A percentile compares a stretch with the other conserved stretches of the same genome.
Conservation (phyloP, 92 coral and sea anemone genomes). For the Nematostella vectensis region DNA sequence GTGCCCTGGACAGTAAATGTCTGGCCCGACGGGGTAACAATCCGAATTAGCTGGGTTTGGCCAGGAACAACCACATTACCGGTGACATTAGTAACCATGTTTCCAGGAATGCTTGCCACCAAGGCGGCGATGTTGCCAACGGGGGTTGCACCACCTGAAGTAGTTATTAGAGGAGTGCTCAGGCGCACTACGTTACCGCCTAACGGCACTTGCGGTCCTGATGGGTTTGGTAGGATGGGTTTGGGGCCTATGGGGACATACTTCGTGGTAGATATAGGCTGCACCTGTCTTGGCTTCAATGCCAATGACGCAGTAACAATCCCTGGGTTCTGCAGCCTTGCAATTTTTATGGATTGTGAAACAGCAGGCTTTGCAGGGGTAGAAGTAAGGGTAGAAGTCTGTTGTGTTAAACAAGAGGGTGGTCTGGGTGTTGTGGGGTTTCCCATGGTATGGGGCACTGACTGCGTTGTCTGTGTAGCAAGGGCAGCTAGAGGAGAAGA, state of each 20-base stretch:
- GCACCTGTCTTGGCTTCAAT: not conserved
- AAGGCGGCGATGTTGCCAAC: conserved; percentile 78
- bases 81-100: not conserved
- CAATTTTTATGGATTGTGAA: no score
- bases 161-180: conserved; percentile 23
- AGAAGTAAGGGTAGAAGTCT: no score
- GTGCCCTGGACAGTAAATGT: conserved; percentile 73
- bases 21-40: conserved; percentile 69
- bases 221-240: conserved; percentile 28
- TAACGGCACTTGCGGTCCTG: conserved; percentile 25
- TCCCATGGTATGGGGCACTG: no score
- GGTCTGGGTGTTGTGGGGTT: no score
- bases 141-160: conserved; percentile 36
- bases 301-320: no score
- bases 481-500: conserved; percentile 12
- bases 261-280: conserved; percentile 3
- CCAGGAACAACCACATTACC: conserved; percentile 37
- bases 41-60: conserved; percentile 64
- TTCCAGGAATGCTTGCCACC: conserved; percentile 70
- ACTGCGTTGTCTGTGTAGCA: conserved; percentile 24
- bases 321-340: no score
- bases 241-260: conserved; percentile 33
- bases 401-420: no score
- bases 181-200: conserved; percentile 47
- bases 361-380: no score